These are phyloP conservation scores for Dynastes maya DNA, from an alignment of 2,888 invertebrate species.

Conservation along the genomic window DNA sequence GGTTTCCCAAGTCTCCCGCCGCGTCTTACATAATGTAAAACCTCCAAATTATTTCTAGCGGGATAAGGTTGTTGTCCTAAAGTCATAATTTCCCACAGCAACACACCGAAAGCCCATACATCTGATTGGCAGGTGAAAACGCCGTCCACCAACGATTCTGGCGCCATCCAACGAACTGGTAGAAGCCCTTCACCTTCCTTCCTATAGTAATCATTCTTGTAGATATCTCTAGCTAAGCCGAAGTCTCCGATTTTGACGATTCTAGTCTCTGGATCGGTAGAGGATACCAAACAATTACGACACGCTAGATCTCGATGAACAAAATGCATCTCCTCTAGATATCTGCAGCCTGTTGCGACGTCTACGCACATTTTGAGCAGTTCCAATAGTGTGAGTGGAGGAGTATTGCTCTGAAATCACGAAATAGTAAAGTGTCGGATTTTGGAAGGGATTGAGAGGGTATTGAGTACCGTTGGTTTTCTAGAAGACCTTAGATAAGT, in stretches of 20 bases:
- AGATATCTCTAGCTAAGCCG: slow-evolving; percentile 96
- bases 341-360: slow-evolving; percentile 95
- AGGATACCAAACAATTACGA: slow-evolving; percentile 94
- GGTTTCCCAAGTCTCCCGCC: slow-evolving; percentile 90
- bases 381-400: slow-evolving; percentile 85
- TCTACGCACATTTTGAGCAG: slow-evolving; percentile 95
- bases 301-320: slow-evolving; percentile 98
- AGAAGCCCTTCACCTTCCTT: slow-evolving; percentile 93
- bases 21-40: slow-evolving; percentile 89
- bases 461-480: slow-evolving; percentile 75
- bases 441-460: neutral
- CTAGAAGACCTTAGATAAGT: slow-evolving; percentile 90
- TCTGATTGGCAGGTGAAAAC: slow-evolving; percentile 97
- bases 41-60: slow-evolving; percentile 92
- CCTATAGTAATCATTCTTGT: slow-evolving; percentile 97
- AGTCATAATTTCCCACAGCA: slow-evolving; percentile 98
- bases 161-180: slow-evolving; percentile 99
- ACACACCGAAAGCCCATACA: slow-evolving; percentile 95
- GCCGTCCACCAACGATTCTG: slow-evolving; percentile 95
- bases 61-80: slow-evolving; percentile 98
- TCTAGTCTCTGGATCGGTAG: slow-evolving; percentile 77
- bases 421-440: neutral
- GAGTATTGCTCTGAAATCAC: slow-evolving; percentile 73
- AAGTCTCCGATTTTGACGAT: slow-evolving; percentile 98
- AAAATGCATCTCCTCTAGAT: slow-evolving; percentile 97